Base-by-base conservation (phyloP, 2,797 vertebrate species). In the Gymnothorax javanicus region DNA sequence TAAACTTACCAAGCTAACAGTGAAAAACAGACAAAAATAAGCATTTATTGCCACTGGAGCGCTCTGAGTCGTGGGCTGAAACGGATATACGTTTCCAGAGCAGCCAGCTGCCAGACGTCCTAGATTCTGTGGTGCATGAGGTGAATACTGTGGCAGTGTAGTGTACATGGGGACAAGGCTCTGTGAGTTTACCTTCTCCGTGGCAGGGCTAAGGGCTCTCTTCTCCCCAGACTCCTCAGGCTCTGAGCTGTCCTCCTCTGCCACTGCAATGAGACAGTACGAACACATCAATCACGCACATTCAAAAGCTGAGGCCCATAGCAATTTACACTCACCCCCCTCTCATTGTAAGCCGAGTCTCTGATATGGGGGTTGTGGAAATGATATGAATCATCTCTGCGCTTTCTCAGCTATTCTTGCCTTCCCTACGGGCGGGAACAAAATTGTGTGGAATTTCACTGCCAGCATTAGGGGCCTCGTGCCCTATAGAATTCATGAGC, bases 191-290 rank as follows among this genome's bases (percentile, higher is more conserved):
- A 81, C 77, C 77, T 81, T 81, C 17, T 81, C 77, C 12, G 54
- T 52, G 2, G 50, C 77, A 3, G 77, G 77, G 20, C 77, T 81
- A 20, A 54, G 77, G 20, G 50, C 52, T 7, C 15, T 52, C 77
- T 56, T 81, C 77, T 81, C 77, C 56, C 77, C 20, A 23, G 77
- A 2, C 77, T 81, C 77, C 52, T 81, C 77, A 23, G 77, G 52
- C 52, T 81, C 52, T 13, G 77, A 2, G n/a, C 52, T 23, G 50
- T 56, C 77, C 50, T 81, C 77, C 56, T 56, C 77, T n/a, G 52
- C 77, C 77, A 81, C 77, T 81, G 77, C 4, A 23, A n/a, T 9
- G 52, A 54, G 77, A 54, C 50, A n/a, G 52, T n/a, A 8, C 23
- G 52, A 5, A 56, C 52, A 54, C n/a, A 52, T 56, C 75, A 52